Conservation (phyloP, 2,113 vertebrate species). For the Osmerus eperlanus region DNA sequence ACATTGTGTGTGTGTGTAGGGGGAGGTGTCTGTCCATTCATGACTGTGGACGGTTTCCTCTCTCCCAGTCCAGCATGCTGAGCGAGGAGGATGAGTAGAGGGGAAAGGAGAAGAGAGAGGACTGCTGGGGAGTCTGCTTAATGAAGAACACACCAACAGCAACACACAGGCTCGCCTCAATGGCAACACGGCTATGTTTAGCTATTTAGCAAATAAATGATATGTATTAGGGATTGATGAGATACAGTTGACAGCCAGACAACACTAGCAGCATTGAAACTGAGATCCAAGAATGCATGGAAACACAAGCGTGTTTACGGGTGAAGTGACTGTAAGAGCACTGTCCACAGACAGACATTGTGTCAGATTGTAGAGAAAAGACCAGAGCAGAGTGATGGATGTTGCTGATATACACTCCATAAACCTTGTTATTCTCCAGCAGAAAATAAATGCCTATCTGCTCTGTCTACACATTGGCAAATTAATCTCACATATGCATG, state of each 20-base stretch:
- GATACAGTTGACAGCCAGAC: too few species aligned
- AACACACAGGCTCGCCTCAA: too few species aligned
- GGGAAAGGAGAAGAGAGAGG: neutral
- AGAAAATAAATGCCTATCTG: conserved; percentile 42
- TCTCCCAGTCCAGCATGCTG: conserved; percentile 3
- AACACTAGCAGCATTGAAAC: too few species aligned
- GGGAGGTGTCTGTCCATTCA: conserved; percentile 32
- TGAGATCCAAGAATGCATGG: too few species aligned
- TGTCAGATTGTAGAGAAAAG: too few species aligned
- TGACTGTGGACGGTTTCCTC: conserved; percentile 30
- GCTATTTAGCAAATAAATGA: too few species aligned
- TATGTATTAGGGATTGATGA: neutral
- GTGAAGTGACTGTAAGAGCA: too few species aligned
- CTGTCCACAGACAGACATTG: too few species aligned
- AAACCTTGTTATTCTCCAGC: conserved; percentile 30
- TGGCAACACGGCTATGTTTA: too few species aligned
- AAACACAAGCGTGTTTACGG: too few species aligned
- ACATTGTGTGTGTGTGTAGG: conserved; percentile 11
- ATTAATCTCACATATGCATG: conserved; percentile 6
- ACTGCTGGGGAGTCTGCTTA: neutral
- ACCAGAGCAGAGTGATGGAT: neutral
- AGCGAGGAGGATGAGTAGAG: conserved; percentile 3
- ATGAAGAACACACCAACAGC: neutral
- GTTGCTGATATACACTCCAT: conserved; percentile 25
- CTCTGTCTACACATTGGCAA: conserved; percentile 33